Conservation (phyloP, 2,113 vertebrate species). For the Penelope pileata region DNA sequence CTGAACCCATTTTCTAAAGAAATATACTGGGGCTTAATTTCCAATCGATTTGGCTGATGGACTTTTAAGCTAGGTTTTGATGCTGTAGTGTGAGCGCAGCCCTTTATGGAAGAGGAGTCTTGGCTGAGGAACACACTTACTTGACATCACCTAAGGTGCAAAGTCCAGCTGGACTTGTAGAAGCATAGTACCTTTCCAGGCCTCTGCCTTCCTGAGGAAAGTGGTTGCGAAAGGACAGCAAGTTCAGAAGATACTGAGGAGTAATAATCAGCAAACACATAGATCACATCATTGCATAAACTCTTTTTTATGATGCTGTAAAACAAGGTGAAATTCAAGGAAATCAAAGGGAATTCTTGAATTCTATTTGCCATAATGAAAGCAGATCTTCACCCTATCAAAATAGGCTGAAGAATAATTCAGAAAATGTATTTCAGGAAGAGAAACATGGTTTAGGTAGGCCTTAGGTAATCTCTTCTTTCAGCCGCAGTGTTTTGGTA, state of each 20-base stretch:
- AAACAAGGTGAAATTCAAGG: not conserved
- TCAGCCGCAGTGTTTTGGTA: not conserved
- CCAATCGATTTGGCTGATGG: constrained; percentile 34
- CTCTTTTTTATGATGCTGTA: not conserved
- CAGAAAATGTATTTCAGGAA: not conserved
- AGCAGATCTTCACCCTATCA: not conserved
- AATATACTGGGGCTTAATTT: constrained; percentile 24
- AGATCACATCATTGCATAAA: not conserved
- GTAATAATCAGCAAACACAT: not conserved
- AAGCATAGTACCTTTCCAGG: not conserved
- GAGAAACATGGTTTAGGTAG: not conserved
- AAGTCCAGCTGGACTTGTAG: constrained; percentile 28
- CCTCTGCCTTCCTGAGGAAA: not conserved
- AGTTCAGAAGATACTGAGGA: not conserved
- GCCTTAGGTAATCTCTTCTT: not conserved
- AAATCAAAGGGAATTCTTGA: not conserved
- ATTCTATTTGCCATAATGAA: not conserved
- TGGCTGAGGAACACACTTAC: not conserved
- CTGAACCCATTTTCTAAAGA: not conserved
- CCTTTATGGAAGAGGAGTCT: constrained; percentile 43
- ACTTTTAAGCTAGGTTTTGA: constrained; percentile 33
- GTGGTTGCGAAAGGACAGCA: not conserved
- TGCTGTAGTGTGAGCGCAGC: constrained; percentile 54
- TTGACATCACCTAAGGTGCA: constrained; percentile 42
- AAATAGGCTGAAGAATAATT: not conserved